These are phyloP conservation scores for Cassiopea andromeda DNA, from an alignment of 30 jellyfish, hydroid and myxozoan species.

Conservation along the genomic window DNA sequence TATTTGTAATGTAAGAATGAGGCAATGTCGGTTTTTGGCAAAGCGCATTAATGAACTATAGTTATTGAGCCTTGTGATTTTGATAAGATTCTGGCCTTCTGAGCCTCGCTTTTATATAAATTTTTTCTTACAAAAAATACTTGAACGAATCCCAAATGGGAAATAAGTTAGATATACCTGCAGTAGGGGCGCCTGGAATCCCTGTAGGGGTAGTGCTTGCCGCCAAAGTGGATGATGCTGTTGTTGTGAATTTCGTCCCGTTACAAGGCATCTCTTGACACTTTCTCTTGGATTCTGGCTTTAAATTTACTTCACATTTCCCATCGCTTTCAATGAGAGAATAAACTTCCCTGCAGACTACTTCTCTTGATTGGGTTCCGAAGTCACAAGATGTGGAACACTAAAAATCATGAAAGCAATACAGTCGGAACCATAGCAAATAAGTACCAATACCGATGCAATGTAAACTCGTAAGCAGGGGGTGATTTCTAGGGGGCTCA, in stretches of 20 bases:
- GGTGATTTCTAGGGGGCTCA: too few relatives aligned
- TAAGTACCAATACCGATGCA: too few relatives aligned
- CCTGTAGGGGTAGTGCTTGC: slow-evolving; percentile 11
- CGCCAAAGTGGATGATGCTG: not conserved
- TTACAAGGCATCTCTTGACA: slow-evolving; percentile 55
- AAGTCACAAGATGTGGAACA: slow-evolving; percentile 71
- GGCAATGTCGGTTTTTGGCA: too few relatives aligned
- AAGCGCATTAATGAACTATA: too few relatives aligned
- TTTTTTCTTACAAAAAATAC: not conserved
- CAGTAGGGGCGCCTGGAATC: slow-evolving; percentile 65
- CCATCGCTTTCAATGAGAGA: slow-evolving; percentile 55
- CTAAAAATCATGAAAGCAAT: slow-evolving; percentile 14
- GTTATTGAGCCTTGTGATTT: too few relatives aligned
- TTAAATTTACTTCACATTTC: slow-evolving; percentile 40
- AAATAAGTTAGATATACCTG: slow-evolving; percentile 18
- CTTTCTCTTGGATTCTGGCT: slow-evolving; percentile 52
- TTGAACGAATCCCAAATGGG: not conserved
- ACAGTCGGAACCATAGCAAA: too few relatives aligned
- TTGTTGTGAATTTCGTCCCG: slow-evolving; percentile 1
- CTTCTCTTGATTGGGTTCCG: slow-evolving; percentile 64
- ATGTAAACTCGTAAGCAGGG: too few relatives aligned
- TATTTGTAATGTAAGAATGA: too few relatives aligned
- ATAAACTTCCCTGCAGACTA: slow-evolving; percentile 73
- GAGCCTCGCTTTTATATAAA: too few relatives aligned
- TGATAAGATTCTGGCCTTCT: too few relatives aligned